Conservation (phyloP, 2,888 invertebrate genomes). For the Enchytraeus crypticus region DNA sequence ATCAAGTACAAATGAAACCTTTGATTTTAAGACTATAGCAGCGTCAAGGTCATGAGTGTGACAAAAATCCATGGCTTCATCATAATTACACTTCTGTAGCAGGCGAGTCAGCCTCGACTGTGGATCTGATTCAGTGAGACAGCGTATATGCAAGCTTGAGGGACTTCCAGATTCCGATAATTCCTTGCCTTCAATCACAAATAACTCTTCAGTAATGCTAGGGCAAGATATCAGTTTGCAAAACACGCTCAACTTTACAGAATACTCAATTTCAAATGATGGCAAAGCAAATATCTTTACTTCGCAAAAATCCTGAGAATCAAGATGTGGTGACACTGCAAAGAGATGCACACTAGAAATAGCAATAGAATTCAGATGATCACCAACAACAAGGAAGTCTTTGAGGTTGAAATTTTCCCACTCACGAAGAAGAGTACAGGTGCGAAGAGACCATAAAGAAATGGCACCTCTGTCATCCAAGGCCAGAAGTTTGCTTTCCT, state of each 20-base stretch:
- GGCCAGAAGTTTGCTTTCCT: neutral
- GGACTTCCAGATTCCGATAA: conserved; percentile 1
- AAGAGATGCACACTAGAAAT: neutral
- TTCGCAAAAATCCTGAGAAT: neutral
- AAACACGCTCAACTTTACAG: neutral
- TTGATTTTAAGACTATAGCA: conserved; percentile 37
- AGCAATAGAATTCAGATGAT: too few species aligned
- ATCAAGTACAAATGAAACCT: conserved; percentile 34
- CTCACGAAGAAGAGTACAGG: neutral
- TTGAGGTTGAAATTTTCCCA: neutral
- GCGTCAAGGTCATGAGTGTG: conserved; percentile 33
- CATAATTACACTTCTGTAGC: conserved; percentile 39
- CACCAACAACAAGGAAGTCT: neutral
- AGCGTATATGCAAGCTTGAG: conserved; percentile 33
- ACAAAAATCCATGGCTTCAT: conserved; percentile 40
- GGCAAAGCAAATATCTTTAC: conserved; percentile 1
- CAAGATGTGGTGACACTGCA: neutral
- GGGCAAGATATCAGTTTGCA: conserved; percentile 4
- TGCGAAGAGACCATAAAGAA: neutral
- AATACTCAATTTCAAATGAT: neutral
- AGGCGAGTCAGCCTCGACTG: conserved; percentile 37
- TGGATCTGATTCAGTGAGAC: conserved; percentile 38
- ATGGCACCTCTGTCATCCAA: neutral
- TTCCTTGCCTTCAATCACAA: conserved; percentile 4
- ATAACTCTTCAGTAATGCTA: neutral